These are phyloP conservation scores for Campoplex capitator DNA, from an alignment of 2,888 invertebrate species.

Conservation along the genomic window DNA sequence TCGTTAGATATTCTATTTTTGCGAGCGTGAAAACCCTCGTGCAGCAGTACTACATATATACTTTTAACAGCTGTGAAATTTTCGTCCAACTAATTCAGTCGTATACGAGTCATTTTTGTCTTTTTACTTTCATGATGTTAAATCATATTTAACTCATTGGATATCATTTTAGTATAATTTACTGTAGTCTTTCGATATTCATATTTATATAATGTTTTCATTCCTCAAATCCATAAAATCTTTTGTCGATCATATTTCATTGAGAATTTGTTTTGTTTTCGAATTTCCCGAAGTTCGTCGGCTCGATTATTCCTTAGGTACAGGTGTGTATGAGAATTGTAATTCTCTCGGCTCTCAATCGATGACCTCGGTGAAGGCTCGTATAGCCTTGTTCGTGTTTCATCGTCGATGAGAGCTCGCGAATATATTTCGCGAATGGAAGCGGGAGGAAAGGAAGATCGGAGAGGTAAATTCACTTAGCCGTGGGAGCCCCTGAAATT, in stretches of 20 bases:
- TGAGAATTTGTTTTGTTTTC: too few species aligned
- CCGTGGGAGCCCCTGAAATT: conserved; percentile 31
- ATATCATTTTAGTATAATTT: neutral
- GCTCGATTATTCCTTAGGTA: neutral
- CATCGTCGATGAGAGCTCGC: conserved; percentile 9
- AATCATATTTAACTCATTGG: neutral
- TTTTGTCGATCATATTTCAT: too few species aligned
- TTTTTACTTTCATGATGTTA: neutral
- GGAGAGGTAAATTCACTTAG: conserved; percentile 58
- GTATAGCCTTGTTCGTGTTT: conserved; percentile 32
- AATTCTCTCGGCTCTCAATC: conserved; percentile 25
- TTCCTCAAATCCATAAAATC: neutral
- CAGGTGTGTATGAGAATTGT: conserved; percentile 2
- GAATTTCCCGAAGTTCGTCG: too few species aligned
- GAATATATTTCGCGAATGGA: conserved; percentile 30
- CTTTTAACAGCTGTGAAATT: neutral
- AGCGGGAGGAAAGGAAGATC: conserved; percentile 14
- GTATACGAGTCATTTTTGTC: neutral
- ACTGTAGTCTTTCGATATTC: too few species aligned
- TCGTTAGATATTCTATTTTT: neutral
- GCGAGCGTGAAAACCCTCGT: neutral
- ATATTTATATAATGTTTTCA: neutral
- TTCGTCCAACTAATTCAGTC: neutral
- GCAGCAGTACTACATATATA: neutral
- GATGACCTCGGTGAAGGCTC: conserved; percentile 17